These are phyloP conservation scores for Pyrochroa serraticornis DNA, from an alignment of 2,888 invertebrate genomes.

Conservation along the genomic window DNA sequence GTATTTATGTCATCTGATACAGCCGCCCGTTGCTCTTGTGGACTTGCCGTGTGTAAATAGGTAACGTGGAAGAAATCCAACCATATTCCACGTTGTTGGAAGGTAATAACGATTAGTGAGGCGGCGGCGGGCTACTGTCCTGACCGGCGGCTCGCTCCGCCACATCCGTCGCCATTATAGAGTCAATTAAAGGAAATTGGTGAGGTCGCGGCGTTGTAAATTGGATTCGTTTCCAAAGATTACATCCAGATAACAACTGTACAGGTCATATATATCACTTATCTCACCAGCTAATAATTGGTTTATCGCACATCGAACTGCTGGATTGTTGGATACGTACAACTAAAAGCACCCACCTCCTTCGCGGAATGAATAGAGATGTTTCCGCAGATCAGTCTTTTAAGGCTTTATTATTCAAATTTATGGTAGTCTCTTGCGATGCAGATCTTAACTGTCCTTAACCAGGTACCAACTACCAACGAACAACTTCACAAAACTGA, in stretches of 20 bases:
- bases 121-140: conserved; percentile 20
- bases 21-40: conserved; percentile 13
- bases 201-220: conserved; percentile 48
- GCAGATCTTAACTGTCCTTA: background rate
- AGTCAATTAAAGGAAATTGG: conserved; percentile 46
- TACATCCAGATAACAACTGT: conserved; percentile 44
- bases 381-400: background rate
- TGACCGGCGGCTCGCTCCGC: conserved; percentile 24
- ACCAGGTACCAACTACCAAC: too few species aligned
- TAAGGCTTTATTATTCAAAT: too few species aligned
- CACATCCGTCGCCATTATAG: conserved; percentile 30
- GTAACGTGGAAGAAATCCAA: conserved; percentile 1
- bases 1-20: conserved; percentile 51
- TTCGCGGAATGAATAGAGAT: conserved; percentile 10
- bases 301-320: conserved; percentile 24
- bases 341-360: background rate
- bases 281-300: conserved; percentile 33
- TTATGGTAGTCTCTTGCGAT: background rate
- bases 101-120: conserved; percentile 27
- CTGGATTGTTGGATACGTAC: conserved; percentile 2
- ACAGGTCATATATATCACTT: conserved; percentile 43
- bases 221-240: conserved; percentile 47
- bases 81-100: conserved; percentile 3
- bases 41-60: background rate
- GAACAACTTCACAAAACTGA: too few species aligned